Conservation (phyloP, 2,797 vertebrate genomes). For the Antennarius maculatus region DNA sequence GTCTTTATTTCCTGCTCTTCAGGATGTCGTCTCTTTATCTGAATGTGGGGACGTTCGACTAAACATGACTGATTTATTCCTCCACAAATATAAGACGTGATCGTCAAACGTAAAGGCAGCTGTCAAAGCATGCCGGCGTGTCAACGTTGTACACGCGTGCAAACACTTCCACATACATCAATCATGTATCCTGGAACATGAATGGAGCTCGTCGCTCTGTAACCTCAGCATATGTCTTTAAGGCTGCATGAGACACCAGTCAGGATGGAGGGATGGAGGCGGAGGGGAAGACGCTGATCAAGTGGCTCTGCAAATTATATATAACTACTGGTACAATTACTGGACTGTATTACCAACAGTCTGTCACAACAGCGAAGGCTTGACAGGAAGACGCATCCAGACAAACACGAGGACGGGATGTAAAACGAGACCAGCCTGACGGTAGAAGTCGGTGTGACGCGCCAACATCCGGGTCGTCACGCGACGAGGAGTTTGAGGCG, state of each 20-base stretch:
- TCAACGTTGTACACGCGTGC: slow-evolving; percentile 27
- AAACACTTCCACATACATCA: slow-evolving; percentile 41
- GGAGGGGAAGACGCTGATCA: slow-evolving; percentile 31
- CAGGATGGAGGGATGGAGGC: slow-evolving; percentile 5
- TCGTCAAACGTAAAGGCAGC: slow-evolving; percentile 25
- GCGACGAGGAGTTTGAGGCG: too few species aligned
- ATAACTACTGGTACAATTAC: slow-evolving; percentile 72
- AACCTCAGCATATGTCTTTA: slow-evolving; percentile 41
- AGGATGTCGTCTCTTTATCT: neutral
- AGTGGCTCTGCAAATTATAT: slow-evolving; percentile 57
- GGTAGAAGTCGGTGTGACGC: too few species aligned
- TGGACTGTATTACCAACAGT: slow-evolving; percentile 67
- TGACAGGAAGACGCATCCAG: slow-evolving; percentile 1
- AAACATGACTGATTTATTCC: slow-evolving; percentile 4
- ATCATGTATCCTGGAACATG: slow-evolving; percentile 37
- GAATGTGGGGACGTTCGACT: neutral
- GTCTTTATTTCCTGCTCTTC: neutral
- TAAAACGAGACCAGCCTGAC: too few species aligned
- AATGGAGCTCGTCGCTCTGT: slow-evolving; percentile 11
- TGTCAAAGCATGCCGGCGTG: slow-evolving; percentile 30
- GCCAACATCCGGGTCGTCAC: too few species aligned
- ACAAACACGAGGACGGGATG: too few species aligned
- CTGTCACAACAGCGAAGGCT: slow-evolving; percentile 73
- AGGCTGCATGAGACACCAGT: slow-evolving; percentile 26
- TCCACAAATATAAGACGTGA: slow-evolving; percentile 12